Evolutionary conservation across 1,140 invertebrate genomes (phyloP).

Genomic region (Drosophila saltans): DNA sequence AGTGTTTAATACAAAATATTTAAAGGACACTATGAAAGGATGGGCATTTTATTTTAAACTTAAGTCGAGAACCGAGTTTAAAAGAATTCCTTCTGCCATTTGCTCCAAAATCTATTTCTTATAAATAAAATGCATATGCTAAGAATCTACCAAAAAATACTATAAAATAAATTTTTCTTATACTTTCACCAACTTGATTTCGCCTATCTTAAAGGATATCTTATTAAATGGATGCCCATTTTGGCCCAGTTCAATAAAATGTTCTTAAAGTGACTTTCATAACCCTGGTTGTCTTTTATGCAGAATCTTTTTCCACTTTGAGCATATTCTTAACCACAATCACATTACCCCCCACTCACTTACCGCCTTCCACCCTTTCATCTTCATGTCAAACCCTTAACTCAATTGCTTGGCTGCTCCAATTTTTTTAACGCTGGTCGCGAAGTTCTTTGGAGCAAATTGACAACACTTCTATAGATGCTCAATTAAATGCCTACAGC

Average conservation of each 20-base stretch:
- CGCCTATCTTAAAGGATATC: not conserved
- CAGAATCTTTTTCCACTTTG: slow-evolving; percentile 32
- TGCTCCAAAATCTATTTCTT: too few species aligned
- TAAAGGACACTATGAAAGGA: too few species aligned
- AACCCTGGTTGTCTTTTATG: slow-evolving; percentile 20
- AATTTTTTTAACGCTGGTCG: slow-evolving; percentile 4
- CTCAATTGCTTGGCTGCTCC: slow-evolving; percentile 44
- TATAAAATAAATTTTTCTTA: not conserved
- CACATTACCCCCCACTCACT: slow-evolving; percentile 2
- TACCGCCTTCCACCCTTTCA: too few species aligned
- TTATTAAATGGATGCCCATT: not conserved
- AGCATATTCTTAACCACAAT: slow-evolving; percentile 45
- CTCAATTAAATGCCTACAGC: slow-evolving; percentile 51
- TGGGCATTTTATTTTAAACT: too few species aligned
- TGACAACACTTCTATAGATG: slow-evolving; percentile 35
- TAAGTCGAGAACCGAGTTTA: too few species aligned
- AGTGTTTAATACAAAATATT: too few species aligned
- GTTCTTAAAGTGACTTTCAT: not conserved
- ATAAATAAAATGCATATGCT: too few species aligned
- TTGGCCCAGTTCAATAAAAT: not conserved
- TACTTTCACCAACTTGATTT: not conserved
- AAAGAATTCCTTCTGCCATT: too few species aligned
- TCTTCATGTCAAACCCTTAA: slow-evolving; percentile 36
- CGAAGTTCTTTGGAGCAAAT: slow-evolving; percentile 8
- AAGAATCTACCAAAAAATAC: too few species aligned